Base-by-base conservation (phyloP, 30 jellyfish, hydroid and myxozoan species). In the Pelagia noctiluca region DNA sequence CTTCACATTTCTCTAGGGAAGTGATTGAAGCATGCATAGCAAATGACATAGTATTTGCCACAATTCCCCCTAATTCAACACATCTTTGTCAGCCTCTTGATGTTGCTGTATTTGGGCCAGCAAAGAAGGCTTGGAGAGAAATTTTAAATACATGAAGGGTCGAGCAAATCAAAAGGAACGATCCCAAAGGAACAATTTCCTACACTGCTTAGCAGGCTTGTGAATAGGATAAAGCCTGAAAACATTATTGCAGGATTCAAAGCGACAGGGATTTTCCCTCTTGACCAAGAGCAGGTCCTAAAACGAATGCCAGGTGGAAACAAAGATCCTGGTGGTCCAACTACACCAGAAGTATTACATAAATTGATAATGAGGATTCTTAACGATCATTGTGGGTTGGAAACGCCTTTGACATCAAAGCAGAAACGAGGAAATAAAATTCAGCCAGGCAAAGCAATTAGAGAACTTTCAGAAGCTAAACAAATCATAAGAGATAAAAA, bases 1-100 rank as follows among this genome's bases (percentile, higher is more conserved):
- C 57, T 42, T 42, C 57, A 42, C 57, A 42, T 16, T 42, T 42
- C 16, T 42, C 57, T 5, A 42, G 19, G 32, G 85, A 60, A 22
- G 34, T 79, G n/a, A 79, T 79, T 13, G 48, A 60, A 57, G 3
- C 74, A n/a, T 26, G 86, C 37, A 13, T 12, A 46, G 65, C 66
- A n/a, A 35, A 79, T 63, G 42, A 79, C 42, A 61, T 79, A 57
- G 22, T 63, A 49, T 76, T 76, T 61, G 37, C 34, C 22, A 25
- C 29, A 36, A 86, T 79, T 31, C 3, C 37, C 31, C 88, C 90
- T 8, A 79, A 79, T 62, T 19, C 76, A 22, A 79, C 90, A 30
- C 89, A 79, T 36, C 21, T 63, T 22, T 21, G 49, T 10, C 71
- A 79, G 37, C 90, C 90, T 18, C 87, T 79, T 61, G 90, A 61